Evolutionary conservation across 1,140 invertebrate species (phyloP).

Genomic region (Campoletis sonorensis): DNA sequence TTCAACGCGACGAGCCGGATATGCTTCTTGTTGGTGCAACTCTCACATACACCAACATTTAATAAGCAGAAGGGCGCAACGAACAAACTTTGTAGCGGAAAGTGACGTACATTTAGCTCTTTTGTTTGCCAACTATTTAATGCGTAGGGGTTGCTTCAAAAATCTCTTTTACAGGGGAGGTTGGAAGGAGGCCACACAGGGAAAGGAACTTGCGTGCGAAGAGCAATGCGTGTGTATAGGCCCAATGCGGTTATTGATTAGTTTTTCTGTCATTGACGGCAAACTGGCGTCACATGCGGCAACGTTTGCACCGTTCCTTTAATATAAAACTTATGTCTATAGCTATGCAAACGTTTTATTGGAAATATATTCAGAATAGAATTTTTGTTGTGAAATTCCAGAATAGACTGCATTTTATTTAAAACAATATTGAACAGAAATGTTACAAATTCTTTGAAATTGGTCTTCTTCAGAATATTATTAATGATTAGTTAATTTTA

Average conservation of each 20-base stretch:
- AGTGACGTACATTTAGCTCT: constrained; percentile 5
- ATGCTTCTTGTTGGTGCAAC: background rate
- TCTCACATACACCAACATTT: background rate
- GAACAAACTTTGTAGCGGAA: background rate
- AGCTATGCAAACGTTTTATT: no score
- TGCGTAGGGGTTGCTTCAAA: background rate
- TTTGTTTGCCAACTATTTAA: background rate
- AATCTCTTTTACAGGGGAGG: background rate
- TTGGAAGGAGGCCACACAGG: constrained; percentile 2
- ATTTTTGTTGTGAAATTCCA: no score
- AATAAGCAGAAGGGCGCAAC: background rate
- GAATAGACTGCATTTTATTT: no score
- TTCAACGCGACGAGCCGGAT: background rate
- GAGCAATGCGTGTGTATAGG: constrained; percentile 65
- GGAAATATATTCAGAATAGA: no score
- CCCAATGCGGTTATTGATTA: constrained; percentile 72
- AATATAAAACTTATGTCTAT: background rate
- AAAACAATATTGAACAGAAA: no score
- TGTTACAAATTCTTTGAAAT: no score
- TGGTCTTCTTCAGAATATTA: no score
- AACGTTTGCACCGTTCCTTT: constrained; percentile 59
- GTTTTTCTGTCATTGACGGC: constrained; percentile 70
- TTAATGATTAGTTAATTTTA: no score
- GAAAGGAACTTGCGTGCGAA: constrained; percentile 47
- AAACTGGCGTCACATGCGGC: constrained; percentile 60